Evolutionary conservation across 2,888 invertebrate species (phyloP).

Genomic region (Toxonevra muliebris): DNA sequence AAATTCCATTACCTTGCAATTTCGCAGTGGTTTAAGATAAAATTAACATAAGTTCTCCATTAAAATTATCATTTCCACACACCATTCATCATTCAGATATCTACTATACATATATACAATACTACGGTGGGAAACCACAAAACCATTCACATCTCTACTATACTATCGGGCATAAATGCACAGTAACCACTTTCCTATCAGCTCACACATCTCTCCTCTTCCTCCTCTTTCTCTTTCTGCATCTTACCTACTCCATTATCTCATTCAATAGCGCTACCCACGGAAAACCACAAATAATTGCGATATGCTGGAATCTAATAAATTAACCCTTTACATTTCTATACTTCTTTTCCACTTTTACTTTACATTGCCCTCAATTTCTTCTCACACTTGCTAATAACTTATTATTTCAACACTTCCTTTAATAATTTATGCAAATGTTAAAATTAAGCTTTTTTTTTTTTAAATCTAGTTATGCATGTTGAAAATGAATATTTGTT

Average conservation of each 20-base stretch:
- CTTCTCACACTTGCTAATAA: not conserved
- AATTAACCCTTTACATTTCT: constrained; percentile 21
- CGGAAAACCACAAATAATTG: constrained; percentile 27
- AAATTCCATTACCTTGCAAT: too few species aligned
- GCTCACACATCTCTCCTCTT: not conserved
- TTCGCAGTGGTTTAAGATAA: too few species aligned
- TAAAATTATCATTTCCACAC: too few species aligned
- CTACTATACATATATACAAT: not conserved
- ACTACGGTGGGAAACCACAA: not conserved
- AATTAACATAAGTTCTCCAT: too few species aligned
- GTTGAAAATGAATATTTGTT: too few species aligned
- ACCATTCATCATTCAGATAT: too few species aligned
- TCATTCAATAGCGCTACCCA: not conserved
- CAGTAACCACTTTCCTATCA: too few species aligned
- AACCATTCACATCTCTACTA: constrained; percentile 4
- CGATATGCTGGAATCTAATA: constrained; percentile 20
- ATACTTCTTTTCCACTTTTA: too few species aligned
- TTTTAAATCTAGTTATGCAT: not conserved
- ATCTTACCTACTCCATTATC: not conserved
- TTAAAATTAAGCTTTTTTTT: not conserved
- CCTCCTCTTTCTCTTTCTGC: not conserved
- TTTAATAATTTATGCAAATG: constrained; percentile 20
- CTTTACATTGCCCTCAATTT: not conserved
- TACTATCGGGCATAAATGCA: not conserved
- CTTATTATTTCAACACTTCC: not conserved